Conservation (phyloP, 2,113 vertebrate species). For the Xenopus borealis region DNA sequence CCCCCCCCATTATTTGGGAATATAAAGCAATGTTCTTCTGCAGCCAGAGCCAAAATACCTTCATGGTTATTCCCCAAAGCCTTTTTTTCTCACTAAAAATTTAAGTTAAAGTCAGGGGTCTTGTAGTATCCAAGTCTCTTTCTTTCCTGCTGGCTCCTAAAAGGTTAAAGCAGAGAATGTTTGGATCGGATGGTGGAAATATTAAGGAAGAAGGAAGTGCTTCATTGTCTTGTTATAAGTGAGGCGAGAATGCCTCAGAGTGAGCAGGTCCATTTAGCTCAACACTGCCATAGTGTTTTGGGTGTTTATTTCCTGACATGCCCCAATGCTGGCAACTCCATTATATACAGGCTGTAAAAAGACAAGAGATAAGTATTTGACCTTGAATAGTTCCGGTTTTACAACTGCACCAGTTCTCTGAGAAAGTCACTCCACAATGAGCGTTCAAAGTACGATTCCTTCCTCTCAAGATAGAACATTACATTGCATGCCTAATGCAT, state of each 20-base stretch:
- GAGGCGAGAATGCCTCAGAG: conserved; percentile 40
- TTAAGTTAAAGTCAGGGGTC: no score
- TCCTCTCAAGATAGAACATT: not conserved
- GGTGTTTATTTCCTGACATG: conserved; percentile 57
- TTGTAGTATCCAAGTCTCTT: no score
- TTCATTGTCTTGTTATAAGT: conserved; percentile 51
- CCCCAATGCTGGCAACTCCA: conserved; percentile 34
- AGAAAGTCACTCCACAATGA: not conserved
- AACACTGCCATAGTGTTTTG: conserved; percentile 47
- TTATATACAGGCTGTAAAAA: conserved; percentile 22
- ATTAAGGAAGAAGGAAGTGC: conserved; percentile 55
- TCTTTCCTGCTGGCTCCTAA: not conserved
- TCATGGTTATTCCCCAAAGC: no score
- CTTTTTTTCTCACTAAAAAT: no score
- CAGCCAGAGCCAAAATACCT: no score
- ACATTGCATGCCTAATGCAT: not conserved
- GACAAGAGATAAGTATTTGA: conserved; percentile 11
- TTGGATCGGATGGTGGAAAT: conserved; percentile 56
- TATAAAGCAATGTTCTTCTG: no score
- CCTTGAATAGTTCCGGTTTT: not conserved
- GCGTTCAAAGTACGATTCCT: not conserved
- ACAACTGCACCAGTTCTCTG: not conserved
- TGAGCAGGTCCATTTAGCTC: conserved; percentile 39
- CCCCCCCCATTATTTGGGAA: no score
- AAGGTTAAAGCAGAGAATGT: conserved; percentile 28